Evolutionary conservation across 2,888 invertebrate genomes (phyloP).

Genomic region (Phyllotreta striolata): DNA sequence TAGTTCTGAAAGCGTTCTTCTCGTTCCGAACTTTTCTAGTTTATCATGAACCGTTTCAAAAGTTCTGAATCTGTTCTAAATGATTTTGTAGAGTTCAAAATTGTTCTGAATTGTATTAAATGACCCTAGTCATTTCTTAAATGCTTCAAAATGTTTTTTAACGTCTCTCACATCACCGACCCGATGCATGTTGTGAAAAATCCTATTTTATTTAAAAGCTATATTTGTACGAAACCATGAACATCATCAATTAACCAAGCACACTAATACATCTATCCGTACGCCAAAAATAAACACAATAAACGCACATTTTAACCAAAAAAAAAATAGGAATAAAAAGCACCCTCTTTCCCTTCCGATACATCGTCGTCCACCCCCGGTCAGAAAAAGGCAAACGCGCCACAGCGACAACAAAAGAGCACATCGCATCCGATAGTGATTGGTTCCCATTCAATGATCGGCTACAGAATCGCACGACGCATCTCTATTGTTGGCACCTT

Average conservation of each 20-base stretch:
- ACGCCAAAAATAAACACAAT: conserved; percentile 7
- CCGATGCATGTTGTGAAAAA: too few species aligned
- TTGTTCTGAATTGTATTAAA: too few species aligned
- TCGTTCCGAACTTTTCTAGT: too few species aligned
- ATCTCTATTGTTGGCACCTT: conserved; percentile 54
- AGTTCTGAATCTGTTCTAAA: too few species aligned
- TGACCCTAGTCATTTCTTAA: too few species aligned
- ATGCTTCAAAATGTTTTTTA: too few species aligned
- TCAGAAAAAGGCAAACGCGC: conserved; percentile 35
- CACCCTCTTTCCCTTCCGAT: conserved; percentile 16
- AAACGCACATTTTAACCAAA: conserved; percentile 23
- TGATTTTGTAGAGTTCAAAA: too few species aligned
- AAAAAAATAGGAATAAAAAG: conserved; percentile 20
- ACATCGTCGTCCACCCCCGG: conserved; percentile 40
- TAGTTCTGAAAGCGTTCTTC: too few species aligned
- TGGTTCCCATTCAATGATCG: conserved; percentile 54
- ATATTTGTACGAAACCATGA: not conserved
- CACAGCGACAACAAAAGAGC: conserved; percentile 51
- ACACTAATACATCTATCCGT: too few species aligned
- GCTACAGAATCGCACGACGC: conserved; percentile 58
- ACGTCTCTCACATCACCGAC: too few species aligned
- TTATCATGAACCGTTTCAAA: too few species aligned
- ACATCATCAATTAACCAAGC: not conserved
- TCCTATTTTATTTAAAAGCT: not conserved
- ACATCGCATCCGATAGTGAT: conserved; percentile 55